Percentiles rank a stretch among this genome's conserved stretches.
Conservation (phyloP, 1,140 invertebrate genomes). For the Drosophila simulans region DNA sequence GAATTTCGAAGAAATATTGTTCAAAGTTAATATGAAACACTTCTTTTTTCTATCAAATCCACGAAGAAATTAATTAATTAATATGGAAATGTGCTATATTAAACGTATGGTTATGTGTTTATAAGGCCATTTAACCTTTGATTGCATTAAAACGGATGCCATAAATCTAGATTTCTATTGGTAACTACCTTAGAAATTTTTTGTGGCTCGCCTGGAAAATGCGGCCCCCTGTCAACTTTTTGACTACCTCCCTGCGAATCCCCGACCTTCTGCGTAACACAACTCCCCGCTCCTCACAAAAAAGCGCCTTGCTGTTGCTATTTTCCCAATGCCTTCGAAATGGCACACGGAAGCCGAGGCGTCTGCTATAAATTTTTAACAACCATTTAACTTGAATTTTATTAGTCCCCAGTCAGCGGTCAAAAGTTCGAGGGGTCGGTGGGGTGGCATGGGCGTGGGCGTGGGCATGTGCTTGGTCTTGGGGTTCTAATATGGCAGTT, state of each 20-base stretch:
- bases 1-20: neutral
- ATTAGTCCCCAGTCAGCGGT: conserved; percentile 71
- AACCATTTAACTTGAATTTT: conserved; percentile 84
- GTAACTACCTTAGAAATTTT: conserved; percentile 6
- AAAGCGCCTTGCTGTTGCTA: conserved; percentile 3
- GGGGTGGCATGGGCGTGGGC: neutral
- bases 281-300: neutral
- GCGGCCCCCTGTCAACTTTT: conserved; percentile 13
- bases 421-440: conserved; percentile 6
- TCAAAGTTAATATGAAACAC: conserved; percentile 8
- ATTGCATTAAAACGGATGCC: neutral
- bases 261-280: neutral
- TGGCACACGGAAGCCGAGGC: conserved; percentile 48
- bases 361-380: conserved; percentile 79
- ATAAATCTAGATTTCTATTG: conserved; percentile 10
- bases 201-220: neutral
- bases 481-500: neutral
- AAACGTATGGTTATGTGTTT: too few species aligned
- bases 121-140: neutral
- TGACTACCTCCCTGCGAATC: conserved; percentile 1
- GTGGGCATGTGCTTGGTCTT: too few species aligned
- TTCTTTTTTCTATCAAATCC: too few species aligned
- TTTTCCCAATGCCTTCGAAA: conserved; percentile 20
- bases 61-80: too few species aligned
- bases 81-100: neutral